These are phyloP conservation scores for Ostrea edulis DNA, from an alignment of 1,140 invertebrate species.

Conservation along the genomic window DNA sequence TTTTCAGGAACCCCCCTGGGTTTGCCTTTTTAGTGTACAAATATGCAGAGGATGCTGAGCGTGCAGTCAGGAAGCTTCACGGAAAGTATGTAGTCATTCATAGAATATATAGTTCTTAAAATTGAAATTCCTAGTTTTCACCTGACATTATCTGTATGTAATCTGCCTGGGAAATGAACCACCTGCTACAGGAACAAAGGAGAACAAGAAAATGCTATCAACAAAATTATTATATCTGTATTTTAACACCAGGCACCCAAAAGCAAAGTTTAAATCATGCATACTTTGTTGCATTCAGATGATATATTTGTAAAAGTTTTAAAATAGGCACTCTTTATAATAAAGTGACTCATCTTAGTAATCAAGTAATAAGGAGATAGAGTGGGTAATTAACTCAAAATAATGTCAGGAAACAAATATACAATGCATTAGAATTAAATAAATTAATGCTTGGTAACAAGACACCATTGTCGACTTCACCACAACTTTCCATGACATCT, in stretches of 20 bases:
- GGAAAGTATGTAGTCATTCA: constrained; percentile 62
- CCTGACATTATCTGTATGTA: neutral
- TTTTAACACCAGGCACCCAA: neutral
- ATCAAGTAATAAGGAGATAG: too few relatives aligned
- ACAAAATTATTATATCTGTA: neutral
- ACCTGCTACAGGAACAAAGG: neutral
- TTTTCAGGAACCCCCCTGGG: constrained; percentile 75
- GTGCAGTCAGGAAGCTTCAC: constrained; percentile 70
- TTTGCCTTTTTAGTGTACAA: constrained; percentile 77
- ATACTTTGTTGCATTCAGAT: too few relatives aligned
- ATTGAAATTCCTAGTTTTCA: neutral
- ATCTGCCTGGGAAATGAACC: neutral
- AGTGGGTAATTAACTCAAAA: too few relatives aligned
- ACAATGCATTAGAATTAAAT: too few relatives aligned
- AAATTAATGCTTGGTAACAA: too few relatives aligned
- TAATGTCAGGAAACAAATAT: too few relatives aligned
- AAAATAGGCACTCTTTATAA: too few relatives aligned
- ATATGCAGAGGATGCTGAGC: constrained; percentile 73
- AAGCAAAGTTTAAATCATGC: too few relatives aligned
- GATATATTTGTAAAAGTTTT: too few relatives aligned
- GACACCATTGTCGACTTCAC: too few relatives aligned
- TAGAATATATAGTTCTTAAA: neutral
- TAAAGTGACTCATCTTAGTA: too few relatives aligned
- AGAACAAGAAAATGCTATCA: constrained; percentile 9
- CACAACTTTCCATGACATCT: too few relatives aligned